Conservation (phyloP, 2,888 invertebrate genomes). For the Sympetrum striolatum region DNA sequence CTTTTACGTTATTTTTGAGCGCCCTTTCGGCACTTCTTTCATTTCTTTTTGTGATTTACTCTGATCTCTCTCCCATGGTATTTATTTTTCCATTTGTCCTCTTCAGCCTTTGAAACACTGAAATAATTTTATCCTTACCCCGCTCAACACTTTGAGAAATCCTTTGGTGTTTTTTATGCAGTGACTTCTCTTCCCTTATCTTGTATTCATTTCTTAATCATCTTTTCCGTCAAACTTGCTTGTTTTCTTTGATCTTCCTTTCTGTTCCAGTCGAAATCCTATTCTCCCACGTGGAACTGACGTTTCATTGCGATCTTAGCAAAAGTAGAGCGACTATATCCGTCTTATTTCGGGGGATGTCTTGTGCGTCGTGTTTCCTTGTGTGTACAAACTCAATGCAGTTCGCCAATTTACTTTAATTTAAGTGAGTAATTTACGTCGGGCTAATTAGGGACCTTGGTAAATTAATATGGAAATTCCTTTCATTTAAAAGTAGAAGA, state of each 20-base stretch:
- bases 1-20: not conserved
- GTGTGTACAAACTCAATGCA: too few species aligned
- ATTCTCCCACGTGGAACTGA: not conserved
- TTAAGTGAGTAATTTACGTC: too few species aligned
- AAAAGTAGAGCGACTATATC: too few species aligned
- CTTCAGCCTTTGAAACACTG: not conserved
- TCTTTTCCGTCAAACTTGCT: not conserved
- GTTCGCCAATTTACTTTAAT: too few species aligned
- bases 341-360: too few species aligned
- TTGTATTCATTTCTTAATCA: not conserved
- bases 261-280: not conserved
- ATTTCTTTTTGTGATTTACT: not conserved
- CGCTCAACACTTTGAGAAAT: not conserved
- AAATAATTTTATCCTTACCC: not conserved
- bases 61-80: not conserved
- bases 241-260: not conserved
- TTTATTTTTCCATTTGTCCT: not conserved
- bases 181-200: not conserved
- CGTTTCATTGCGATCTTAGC: too few species aligned
- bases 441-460: too few species aligned
- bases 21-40: not conserved
- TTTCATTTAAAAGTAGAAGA: too few species aligned
- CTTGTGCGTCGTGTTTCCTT: too few species aligned
- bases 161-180: not conserved
- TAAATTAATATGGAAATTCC: too few species aligned